A percentile compares a stretch with the other conserved stretches of the same genome.
Evolutionary conservation across 2,113 vertebrate species (phyloP).

Genomic region (Odocoileus virginianus): DNA sequence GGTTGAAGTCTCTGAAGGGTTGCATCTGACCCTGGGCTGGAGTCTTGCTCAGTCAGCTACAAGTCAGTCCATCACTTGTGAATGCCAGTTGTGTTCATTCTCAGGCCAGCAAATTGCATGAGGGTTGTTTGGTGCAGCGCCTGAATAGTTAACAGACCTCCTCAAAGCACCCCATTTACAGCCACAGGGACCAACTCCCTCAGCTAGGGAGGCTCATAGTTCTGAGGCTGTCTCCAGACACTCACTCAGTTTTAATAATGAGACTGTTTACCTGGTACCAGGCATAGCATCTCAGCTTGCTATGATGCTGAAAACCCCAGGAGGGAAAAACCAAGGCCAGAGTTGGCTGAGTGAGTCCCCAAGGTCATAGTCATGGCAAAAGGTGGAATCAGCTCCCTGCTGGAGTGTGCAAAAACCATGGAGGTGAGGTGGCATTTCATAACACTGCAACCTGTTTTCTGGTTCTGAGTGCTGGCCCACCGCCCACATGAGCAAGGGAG

Average conservation of each 20-base stretch:
- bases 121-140: not conserved
- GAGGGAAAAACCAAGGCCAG: not conserved
- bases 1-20: not conserved
- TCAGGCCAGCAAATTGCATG: too few relatives aligned
- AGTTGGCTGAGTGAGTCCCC: conserved; percentile 39
- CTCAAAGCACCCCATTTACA: not conserved
- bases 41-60: not conserved
- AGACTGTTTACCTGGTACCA: conserved; percentile 63
- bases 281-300: not conserved
- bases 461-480: not conserved
- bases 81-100: accelerated
- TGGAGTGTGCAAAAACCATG: not conserved
- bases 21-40: not conserved
- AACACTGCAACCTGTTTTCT: not conserved
- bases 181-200: not conserved
- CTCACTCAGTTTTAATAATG: conserved; percentile 19
- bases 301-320: conserved; percentile 4
- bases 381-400: not conserved
- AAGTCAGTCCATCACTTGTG: not conserved
- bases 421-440: not conserved
- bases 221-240: conserved; percentile 46
- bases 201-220: not conserved
- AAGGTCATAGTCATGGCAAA: not conserved
- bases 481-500: conserved; percentile 11
- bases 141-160: conserved; percentile 30